Base-by-base conservation (phyloP, 1,140 invertebrate genomes). In the Meloidogyne hapla region DNA sequence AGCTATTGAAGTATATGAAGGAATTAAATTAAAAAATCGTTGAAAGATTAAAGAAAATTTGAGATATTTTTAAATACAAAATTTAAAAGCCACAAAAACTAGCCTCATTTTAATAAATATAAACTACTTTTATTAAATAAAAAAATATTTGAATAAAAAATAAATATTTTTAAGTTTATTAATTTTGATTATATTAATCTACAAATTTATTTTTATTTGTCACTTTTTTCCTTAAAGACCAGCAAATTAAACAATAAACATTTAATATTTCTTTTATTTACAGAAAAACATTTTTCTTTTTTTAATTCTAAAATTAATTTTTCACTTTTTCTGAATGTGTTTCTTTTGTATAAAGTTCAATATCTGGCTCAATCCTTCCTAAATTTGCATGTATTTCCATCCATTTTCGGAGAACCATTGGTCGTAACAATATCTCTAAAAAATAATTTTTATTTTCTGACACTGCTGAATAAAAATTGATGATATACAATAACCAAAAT, bases 311-410 rank as follows among this genome's bases (percentile, higher is more conserved):
- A 56, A 6, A 56, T n/a, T 56, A 56, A n/a, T 56, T n/a, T 21
- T 56, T 56, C 6, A 56, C n/a, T 56, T 56, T 56, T 71, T 48
- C 28, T 71, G 28, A 73, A 38, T 73, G 70, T 23, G 70, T 73
- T 33, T 73, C 70, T 33, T 73, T 73, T 15, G 70, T 73, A 3
- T 73, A 73, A n/a, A 73, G 21, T 62, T 73, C 70, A 64, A 73
- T 73, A 64, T 73, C 70, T 64, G 70, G 45, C 23, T 73, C 70
- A 62, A 73, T 73, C 1, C 70, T 23, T 15, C 70, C 70, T 28
- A 79, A 73, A 45, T 79, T 72, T 12, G 48, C 42, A 64, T 79
- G 78, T 15, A 79, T 45, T 74, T 78, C 75, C 28, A 79, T 66
- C 69, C 78, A 79, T 69, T 79, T 79, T 33, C 68, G 74, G 5